Evolutionary conservation across 2,797 vertebrate genomes (phyloP), one percentile per base, ranked within the genome.

Genomic region (Neopelma chrysocephalum): DNA sequence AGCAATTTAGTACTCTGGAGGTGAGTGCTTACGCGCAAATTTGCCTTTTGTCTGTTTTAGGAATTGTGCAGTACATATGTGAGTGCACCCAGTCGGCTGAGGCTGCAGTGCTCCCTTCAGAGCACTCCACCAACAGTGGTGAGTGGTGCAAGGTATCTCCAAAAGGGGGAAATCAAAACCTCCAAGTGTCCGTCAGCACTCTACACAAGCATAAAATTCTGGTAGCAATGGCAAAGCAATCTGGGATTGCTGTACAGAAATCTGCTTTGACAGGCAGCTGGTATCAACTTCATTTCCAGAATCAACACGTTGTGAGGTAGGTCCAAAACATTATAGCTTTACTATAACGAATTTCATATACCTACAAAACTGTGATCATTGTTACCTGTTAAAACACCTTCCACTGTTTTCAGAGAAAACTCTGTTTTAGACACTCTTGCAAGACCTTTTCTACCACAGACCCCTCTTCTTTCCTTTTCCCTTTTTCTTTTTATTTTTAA

Each of bases 351-450:
- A 31, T 78, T 82, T 91, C 14, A 43, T 32, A 9, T 68, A 48
- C 23, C 9, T 64, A 9, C n/a, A 54, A 10, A 69, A 15, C 7
- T 66, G 42, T 92, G 60, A 23, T 89, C 58, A 43, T 68, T 97
- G 70, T 94, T 96, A 94, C 83, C 87, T 97, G 82, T 95, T 95
- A 95, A 97, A 97, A 34, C 40, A 96, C 17, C 12, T 84, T 73
- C 31, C 34, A 18, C 17, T 78, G 6, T 89, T 77, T 20, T 23
- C 43, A 47, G 32, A 48, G 12, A 60, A 38, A 38, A 4, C 36
- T 56, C 23, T 84, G 25, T 12, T 84, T 84, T 66, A 82, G 18
- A 56, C n/a, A 4, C 9, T 60, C 26, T 86, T 91, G 27, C 38
- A 86, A 82, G 60, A 69, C 5, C 1, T 87, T 61, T 79, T 82